Percentiles rank a stretch among this genome's conserved stretches.
Evolutionary conservation across 2,113 vertebrate genomes (phyloP).

Genomic region (Myodes glareolus): DNA sequence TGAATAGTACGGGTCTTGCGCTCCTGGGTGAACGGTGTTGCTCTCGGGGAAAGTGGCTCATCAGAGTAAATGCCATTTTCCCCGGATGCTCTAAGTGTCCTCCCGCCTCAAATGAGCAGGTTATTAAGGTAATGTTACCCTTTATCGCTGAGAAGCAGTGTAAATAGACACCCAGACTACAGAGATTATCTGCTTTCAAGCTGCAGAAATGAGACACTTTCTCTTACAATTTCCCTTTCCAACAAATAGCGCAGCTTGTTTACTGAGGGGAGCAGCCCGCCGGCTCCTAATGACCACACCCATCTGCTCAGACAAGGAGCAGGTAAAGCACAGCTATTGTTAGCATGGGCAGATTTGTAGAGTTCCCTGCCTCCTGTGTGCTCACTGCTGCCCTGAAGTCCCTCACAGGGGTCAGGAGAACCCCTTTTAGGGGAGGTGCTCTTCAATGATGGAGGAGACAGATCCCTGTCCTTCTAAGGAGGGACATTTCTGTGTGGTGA

Average conservation of each 20-base stretch:
- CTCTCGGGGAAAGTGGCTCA: constrained; percentile 80
- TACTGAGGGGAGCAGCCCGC: constrained; percentile 1
- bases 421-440: not conserved
- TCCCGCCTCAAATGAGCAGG: constrained; percentile 63
- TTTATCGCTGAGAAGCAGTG: constrained; percentile 76
- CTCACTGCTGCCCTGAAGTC: not conserved
- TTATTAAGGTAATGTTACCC: constrained; percentile 83
- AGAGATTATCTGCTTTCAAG: constrained; percentile 83
- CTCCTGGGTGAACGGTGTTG: constrained; percentile 74
- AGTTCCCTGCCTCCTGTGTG: not conserved
- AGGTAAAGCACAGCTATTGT: constrained; percentile 45
- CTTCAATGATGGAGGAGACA: not conserved
- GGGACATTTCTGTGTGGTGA: not conserved
- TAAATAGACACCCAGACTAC: constrained; percentile 74
- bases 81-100: constrained; percentile 79
- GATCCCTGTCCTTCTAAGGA: not conserved
- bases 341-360: not conserved
- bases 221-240: constrained; percentile 79
- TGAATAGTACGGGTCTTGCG: constrained; percentile 72
- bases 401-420: not conserved
- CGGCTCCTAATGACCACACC: constrained; percentile 63
- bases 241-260: constrained; percentile 59
- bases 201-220: constrained; percentile 79
- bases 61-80: constrained; percentile 81
- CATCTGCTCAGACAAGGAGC: constrained; percentile 32